Evolutionary conservation across 2,888 invertebrate genomes (phyloP).

Genomic region (Rhabditophanes sp.): DNA sequence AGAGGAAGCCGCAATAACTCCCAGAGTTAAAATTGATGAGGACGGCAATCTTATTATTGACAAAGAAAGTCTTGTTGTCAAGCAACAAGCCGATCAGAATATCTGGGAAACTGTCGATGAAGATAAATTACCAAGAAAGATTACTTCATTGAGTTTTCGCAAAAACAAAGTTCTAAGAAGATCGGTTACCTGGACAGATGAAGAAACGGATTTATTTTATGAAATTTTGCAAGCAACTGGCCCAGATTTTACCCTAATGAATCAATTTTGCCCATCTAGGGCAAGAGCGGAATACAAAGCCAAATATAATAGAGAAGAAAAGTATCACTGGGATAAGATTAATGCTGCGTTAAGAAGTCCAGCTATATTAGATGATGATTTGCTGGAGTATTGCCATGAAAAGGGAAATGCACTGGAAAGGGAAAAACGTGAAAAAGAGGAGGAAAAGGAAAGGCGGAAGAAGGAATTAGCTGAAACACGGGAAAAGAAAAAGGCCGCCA

Average conservation of each 20-base stretch:
- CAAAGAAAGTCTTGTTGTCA: constrained; percentile 23
- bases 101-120: constrained; percentile 32
- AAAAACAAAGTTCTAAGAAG: constrained; percentile 17
- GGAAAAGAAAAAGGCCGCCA: too few species aligned
- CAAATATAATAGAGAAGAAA: constrained; percentile 36
- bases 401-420: too few species aligned
- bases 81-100: constrained; percentile 13
- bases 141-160: constrained; percentile 29
- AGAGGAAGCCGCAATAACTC: constrained; percentile 7
- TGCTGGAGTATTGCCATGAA: too few species aligned
- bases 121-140: constrained; percentile 21
- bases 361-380: constrained; percentile 8
- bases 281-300: constrained; percentile 33
- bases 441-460: too few species aligned
- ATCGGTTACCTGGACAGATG: constrained; percentile 19
- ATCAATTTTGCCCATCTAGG: constrained; percentile 31
- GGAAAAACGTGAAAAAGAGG: too few species aligned
- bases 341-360: constrained; percentile 13
- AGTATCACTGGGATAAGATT: constrained; percentile 17
- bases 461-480: too few species aligned
- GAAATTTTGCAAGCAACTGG: constrained; percentile 33
- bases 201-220: constrained; percentile 35
- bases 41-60: constrained; percentile 28
- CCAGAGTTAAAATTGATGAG: constrained; percentile 25
- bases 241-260: constrained; percentile 37